Base-by-base conservation (phyloP, 2,888 invertebrate genomes). In the Drosophila nigritarsus region DNA sequence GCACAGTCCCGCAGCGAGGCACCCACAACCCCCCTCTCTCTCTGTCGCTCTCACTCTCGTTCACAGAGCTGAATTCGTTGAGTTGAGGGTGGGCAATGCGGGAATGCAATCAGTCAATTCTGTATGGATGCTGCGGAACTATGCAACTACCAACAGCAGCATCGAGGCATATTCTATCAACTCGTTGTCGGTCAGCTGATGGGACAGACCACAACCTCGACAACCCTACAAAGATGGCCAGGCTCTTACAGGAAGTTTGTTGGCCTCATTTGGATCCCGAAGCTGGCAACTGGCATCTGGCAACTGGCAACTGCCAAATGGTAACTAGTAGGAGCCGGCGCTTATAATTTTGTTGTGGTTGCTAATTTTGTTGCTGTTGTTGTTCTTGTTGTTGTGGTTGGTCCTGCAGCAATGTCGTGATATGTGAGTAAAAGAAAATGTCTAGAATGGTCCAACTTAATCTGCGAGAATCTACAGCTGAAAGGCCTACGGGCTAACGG, bases 371-470 rank as follows among this genome's bases (percentile, higher is more conserved):
- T 49, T 73, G 53, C 65, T 62, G 62, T n/a, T 63, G 50, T 13
- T 36, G 54, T 27, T 29, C 73, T 63, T 65, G 73, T 53, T 72
- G 20, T 53, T 53, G 53, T 18, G 29, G 38, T n/a, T 55, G 73
- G 65, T 66, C 82, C 78, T 54, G 78, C 63, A 79, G 82, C 82
- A 56, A 68, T 62, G 71, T 81, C 84, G 84, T 83, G 84, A 81
- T 72, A 68, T 65, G 67, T 65, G 54, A 45, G 58, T 49, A 50
- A 29, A 61, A 71, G 80, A 65, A 65, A 51, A 64, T 65, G 76
- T 69, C 72, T 60, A 65, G 18, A 20, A 36, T 36, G 59, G 45
- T 38, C 24, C 8, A 42, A 45, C 54, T 13, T 65, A 49, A 56
- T 74, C 60, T 56, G 42, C 13, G 53, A n/a, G 55, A 50, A 32